Evolutionary conservation across 2,113 vertebrate species (phyloP).

Genomic region (Sitta europaea): DNA sequence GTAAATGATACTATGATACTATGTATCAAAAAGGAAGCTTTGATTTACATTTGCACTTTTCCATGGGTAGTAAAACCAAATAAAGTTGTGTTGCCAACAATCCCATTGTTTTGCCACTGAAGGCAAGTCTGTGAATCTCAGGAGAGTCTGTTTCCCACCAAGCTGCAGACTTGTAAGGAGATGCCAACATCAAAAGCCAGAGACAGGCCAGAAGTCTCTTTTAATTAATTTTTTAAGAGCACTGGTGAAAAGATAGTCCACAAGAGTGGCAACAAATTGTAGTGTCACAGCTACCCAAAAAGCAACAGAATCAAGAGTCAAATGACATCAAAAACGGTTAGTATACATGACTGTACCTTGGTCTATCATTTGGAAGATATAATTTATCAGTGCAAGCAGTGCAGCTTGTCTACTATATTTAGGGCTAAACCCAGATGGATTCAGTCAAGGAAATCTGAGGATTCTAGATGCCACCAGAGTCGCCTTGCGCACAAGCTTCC

Average conservation of each 20-base stretch:
- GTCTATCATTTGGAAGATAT: conserved; percentile 69
- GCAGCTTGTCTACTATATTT: conserved; percentile 64
- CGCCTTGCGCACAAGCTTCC: conserved; percentile 61
- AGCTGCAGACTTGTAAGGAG: neutral
- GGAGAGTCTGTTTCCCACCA: neutral
- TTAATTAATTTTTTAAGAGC: neutral
- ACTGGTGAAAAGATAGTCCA: neutral
- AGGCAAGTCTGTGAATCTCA: neutral
- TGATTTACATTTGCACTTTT: neutral
- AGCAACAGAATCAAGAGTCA: conserved; percentile 52
- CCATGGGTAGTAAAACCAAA: neutral
- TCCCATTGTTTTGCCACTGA: neutral
- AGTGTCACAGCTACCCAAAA: conserved; percentile 15
- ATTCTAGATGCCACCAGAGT: conserved; percentile 65
- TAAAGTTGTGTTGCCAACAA: neutral
- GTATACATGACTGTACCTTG: conserved; percentile 60
- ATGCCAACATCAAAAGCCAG: neutral
- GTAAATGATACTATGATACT: neutral
- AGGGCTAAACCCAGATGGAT: conserved; percentile 67
- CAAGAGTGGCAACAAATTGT: neutral
- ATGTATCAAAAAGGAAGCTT: neutral
- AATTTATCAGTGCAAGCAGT: conserved; percentile 66
- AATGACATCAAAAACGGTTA: conserved; percentile 48
- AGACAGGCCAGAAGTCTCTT: conserved; percentile 14
- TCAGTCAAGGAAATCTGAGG: conserved; percentile 69